phyloP scores from a whole-genome alignment of 2,797 vertebrate species.

The Epinephelus malabaricus region DNA sequence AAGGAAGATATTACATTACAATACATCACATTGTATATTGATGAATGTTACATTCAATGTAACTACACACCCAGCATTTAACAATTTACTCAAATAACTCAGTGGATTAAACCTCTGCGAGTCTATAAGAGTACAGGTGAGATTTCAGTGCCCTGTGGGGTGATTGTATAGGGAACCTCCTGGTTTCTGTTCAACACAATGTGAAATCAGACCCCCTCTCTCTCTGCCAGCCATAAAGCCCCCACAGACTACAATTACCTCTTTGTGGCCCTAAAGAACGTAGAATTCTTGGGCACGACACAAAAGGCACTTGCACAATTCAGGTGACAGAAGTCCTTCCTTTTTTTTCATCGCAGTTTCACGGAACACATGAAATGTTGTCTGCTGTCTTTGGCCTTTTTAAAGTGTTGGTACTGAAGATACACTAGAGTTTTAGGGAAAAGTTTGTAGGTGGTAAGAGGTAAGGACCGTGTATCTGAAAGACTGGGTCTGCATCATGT shows the following conservation, averaged over 20 bases:
- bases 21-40: not conserved
- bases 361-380: not conserved
- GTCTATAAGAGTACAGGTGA: constrained; percentile 49
- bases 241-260: constrained; percentile 76
- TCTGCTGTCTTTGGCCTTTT: not conserved
- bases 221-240: constrained; percentile 70
- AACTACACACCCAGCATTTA: constrained; percentile 54
- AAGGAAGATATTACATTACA: constrained; percentile 45
- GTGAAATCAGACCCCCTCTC: constrained; percentile 81
- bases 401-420: not conserved
- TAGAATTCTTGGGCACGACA: constrained; percentile 75
- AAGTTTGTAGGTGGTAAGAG: not conserved
- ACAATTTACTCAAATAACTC: constrained; percentile 63
- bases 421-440: not conserved
- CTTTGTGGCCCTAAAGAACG: constrained; percentile 79
- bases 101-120: constrained; percentile 53
- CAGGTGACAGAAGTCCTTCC: constrained; percentile 61
- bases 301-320: constrained; percentile 67
- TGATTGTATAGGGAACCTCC: constrained; percentile 71
- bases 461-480: too few relatives aligned
- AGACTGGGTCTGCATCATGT: not conserved
- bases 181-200: constrained; percentile 78
- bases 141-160: constrained; percentile 54
- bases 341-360: constrained; percentile 35
- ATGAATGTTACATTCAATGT: too few relatives aligned